phyloP scores from a whole-genome alignment of 2,797 vertebrate species.

The Lacerta viridis region DNA sequence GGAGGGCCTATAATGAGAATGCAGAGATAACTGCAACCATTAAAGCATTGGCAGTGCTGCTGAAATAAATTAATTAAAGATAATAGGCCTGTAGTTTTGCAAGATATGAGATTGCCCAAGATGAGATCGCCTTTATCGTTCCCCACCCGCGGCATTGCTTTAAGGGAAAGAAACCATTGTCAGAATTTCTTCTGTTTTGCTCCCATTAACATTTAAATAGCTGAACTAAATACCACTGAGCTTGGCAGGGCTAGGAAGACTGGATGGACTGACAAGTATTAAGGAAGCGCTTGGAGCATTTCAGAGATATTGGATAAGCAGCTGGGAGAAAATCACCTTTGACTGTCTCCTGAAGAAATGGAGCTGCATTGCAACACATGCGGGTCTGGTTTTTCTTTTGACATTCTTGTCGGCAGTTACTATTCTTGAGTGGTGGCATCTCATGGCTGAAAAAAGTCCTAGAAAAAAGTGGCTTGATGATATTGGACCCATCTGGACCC shows the following conservation, averaged over 20 bases:
- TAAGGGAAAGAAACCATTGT: slow-evolving; percentile 60
- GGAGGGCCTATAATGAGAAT: slow-evolving; percentile 40
- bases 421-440: not conserved
- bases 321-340: slow-evolving; percentile 33
- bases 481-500: not conserved
- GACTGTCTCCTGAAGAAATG: slow-evolving; percentile 18
- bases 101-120: slow-evolving; percentile 40
- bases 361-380: not conserved
- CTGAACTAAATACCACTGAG: slow-evolving; percentile 58
- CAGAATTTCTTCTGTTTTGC: slow-evolving; percentile 28
- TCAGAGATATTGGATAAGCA: slow-evolving; percentile 48
- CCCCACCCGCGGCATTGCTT: slow-evolving; percentile 21
- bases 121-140: slow-evolving; percentile 46
- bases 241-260: slow-evolving; percentile 32
- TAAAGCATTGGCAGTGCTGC: slow-evolving; percentile 12
- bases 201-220: slow-evolving; percentile 60
- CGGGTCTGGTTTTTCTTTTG: not conserved
- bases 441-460: not conserved
- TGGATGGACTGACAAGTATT: slow-evolving; percentile 45
- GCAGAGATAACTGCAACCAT: slow-evolving; percentile 14
- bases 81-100: slow-evolving; percentile 54
- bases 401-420: not conserved
- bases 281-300: slow-evolving; percentile 45
- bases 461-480: not conserved
- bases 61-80: slow-evolving; percentile 60